Evolutionary conservation across 2,113 vertebrate species (phyloP).

Genomic region (Tetraodon nigroviridis): DNA sequence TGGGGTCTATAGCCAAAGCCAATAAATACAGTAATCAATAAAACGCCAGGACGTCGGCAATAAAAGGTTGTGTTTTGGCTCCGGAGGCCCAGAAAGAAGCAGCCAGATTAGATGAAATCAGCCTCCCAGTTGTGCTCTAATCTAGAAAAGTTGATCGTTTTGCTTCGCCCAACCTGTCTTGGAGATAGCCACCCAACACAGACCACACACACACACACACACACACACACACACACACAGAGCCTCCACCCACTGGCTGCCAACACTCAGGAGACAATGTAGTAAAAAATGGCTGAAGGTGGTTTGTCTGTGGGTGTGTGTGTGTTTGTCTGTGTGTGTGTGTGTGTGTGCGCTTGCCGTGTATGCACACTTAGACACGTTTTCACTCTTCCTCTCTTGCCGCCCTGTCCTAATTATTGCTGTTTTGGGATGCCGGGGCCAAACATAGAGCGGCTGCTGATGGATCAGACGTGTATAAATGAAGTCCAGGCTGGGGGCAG

Average conservation of each 20-base stretch:
- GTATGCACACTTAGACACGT: slow-evolving; percentile 69
- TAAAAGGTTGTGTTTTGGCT: not conserved
- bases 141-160: slow-evolving; percentile 39
- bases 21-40: too few species aligned
- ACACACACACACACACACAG: slow-evolving; percentile 48
- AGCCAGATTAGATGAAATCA: slow-evolving; percentile 16
- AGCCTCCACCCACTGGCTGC: slow-evolving; percentile 1
- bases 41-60: too few species aligned
- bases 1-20: too few species aligned
- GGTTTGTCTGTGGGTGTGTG: not conserved
- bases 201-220: slow-evolving; percentile 58
- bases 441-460: slow-evolving; percentile 72
- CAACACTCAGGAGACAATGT: slow-evolving; percentile 46
- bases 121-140: slow-evolving; percentile 46
- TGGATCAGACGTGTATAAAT: slow-evolving; percentile 70
- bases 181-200: slow-evolving; percentile 33
- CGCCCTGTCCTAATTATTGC: slow-evolving; percentile 74
- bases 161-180: slow-evolving; percentile 52
- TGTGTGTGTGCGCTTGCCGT: slow-evolving; percentile 15
- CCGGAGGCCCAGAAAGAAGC: slow-evolving; percentile 10
- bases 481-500: slow-evolving; percentile 49
- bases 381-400: slow-evolving; percentile 75
- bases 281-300: slow-evolving; percentile 44
- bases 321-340: slow-evolving; percentile 1
- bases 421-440: slow-evolving; percentile 61